Percentiles rank a stretch among this genome's conserved stretches.
phyloP scores from a whole-genome alignment of 2,113 vertebrate species.

The Platycercus adscitus region DNA sequence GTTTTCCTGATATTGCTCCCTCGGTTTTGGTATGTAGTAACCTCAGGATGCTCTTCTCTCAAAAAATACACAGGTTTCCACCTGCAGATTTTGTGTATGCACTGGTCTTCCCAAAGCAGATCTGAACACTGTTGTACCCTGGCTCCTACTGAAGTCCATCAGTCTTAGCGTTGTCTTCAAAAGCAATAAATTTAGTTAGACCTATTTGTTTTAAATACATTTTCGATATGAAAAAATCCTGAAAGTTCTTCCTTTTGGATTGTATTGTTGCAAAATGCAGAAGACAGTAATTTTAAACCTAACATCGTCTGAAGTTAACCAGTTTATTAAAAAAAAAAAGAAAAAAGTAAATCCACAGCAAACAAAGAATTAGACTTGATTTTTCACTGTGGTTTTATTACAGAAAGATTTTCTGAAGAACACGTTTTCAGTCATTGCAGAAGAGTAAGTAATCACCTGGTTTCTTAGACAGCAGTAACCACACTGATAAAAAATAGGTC shows the following conservation, averaged over 20 bases:
- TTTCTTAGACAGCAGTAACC: neutral
- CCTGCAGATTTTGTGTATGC: neutral
- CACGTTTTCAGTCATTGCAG: neutral
- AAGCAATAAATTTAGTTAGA: neutral
- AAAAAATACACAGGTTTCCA: neutral
- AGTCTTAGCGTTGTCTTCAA: neutral
- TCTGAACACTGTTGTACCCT: neutral
- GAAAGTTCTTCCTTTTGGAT: neutral
- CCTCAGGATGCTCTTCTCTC: neutral
- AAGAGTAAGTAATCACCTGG: neutral
- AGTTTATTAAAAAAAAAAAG: neutral
- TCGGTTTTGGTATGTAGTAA: neutral
- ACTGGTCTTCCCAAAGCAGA: neutral
- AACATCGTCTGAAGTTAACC: neutral
- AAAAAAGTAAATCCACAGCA: neutral
- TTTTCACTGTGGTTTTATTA: neutral
- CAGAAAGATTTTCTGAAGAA: neutral
- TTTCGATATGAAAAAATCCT: neutral
- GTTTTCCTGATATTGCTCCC: neutral
- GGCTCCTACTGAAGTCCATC: neutral
- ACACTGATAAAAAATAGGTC: neutral
- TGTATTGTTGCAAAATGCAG: neutral
- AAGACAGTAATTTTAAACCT: neutral
- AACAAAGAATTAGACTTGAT: neutral
- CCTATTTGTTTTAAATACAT: neutral